Evolutionary conservation across 1,140 invertebrate species (phyloP), one percentile per base, ranked within the genome.

Genomic region (Linepithema humile): DNA sequence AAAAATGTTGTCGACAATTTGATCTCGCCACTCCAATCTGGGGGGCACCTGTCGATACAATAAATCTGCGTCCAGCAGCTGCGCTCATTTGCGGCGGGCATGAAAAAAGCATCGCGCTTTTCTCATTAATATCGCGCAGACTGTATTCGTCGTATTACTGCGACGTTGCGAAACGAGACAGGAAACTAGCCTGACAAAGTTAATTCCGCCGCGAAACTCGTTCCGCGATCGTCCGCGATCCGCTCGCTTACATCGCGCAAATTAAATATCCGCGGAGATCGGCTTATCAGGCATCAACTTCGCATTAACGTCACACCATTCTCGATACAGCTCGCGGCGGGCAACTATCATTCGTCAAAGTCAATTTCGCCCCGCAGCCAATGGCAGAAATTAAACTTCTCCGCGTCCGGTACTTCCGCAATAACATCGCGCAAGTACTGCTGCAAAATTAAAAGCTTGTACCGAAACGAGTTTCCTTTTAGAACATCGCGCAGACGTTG

Each of bases 201-300:
- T 57, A 57, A 38, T 55, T 70, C n/a, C 35, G 20, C 23, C 10
- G 50, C 50, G 48, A n/a, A n/a, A n/a, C n/a, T n/a, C n/a, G 15
- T 48, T 17, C 4, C n/a, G 23, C 53, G 23, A 29, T 40, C 15
- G 7, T 15, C 9, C 74, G 35, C 48, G 74, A 78, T 20, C 45
- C 12, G 15, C 32, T 67, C 62, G 74, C 43, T 77, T 35, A 38
- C 60, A 40, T 3, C 23, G 64, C 38, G 64, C 75, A 29, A 80
- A 80, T 80, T 69, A 80, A 80, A 80, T 80, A 80, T 70, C 64
- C 23, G 23, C 48, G 23, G 64, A 80, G 38, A 57, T 70, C 75
- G 64, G 48, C 64, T 80, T 80, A 80, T 80, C 75, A 38, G 43
- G n/a, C 64, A 57, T 80, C 75, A 80, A 80, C 75, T 69, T 80